Evolutionary conservation across 2,888 invertebrate genomes (phyloP), one percentile per base, ranked within the genome.

Genomic region (Melanostoma mellinum): DNA sequence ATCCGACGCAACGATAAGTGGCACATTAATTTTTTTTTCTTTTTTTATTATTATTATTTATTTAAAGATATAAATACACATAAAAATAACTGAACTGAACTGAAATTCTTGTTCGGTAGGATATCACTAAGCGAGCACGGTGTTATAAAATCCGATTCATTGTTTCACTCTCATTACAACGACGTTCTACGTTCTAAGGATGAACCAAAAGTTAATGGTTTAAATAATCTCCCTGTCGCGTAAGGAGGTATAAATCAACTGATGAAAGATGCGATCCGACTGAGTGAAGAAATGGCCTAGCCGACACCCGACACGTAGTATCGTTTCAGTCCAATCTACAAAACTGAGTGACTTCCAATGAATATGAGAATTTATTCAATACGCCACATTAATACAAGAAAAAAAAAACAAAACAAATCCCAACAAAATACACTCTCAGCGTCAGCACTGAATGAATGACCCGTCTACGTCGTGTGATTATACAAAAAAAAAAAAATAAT

Each of bases 301-400:
- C 56, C 53, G 56, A 63, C 50, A 72, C 50, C 20, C 20, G 20
- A 20, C 20, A 20, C 20, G 20, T 20, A 20, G 30, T 67, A 72
- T 48, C 40, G 60, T 74, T 35, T 68, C 63, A 72, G 72, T 36
- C 40, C 73, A 67, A 61, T 72, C 73, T 78, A 69, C 69, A 65
- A 76, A 81, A 81, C 48, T 69, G 73, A 77, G 82, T 69, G 73
- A 74, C 78, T 72, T 20, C 63, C 42, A 67, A 30, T 35, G 20
- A 74, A 67, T 72, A 72, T 76, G 72, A 76, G 67, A 67, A 65
- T 56, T 81, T 82, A 82, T 78, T 74, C 58, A 75, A 84, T 79
- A 84, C 84, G 71, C 74, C 78, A 71, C 79, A 84, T 75, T 79
- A 84, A 84, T 84, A 84, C 44, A 67, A 79, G 75, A 78, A 84